Evolutionary conservation across 1,140 invertebrate species (phyloP).

Genomic region (Tetramorium simillimum): DNA sequence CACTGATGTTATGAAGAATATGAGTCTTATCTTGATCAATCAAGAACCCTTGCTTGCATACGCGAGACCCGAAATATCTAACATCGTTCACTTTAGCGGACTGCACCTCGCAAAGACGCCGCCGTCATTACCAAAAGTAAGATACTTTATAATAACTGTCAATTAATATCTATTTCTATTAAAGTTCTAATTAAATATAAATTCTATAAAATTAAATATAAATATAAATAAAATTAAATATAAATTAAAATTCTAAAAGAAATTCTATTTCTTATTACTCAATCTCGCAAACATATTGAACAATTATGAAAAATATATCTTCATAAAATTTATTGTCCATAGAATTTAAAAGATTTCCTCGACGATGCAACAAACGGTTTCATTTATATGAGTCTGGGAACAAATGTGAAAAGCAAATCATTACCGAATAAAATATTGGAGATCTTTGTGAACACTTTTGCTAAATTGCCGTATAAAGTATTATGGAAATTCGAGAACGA

Average conservation of each 20-base stretch:
- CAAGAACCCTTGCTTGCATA: conserved; percentile 85
- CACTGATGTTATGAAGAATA: conserved; percentile 37
- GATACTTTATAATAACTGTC: background rate
- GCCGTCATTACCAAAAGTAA: conserved; percentile 74
- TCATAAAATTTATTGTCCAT: conserved; percentile 12
- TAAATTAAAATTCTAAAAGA: too few relatives aligned
- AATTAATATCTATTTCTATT: background rate
- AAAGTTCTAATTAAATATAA: too few relatives aligned
- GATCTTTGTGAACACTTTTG: conserved; percentile 85
- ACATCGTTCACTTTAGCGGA: conserved; percentile 85
- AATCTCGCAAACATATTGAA: background rate
- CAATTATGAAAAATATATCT: background rate
- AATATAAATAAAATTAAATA: too few relatives aligned
- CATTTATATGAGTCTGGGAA: conserved; percentile 87
- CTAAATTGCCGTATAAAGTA: conserved; percentile 74
- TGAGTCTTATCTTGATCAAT: conserved; percentile 44
- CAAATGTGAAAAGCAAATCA: conserved; percentile 78
- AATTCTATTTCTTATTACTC: conserved; percentile 8
- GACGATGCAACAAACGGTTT: conserved; percentile 85
- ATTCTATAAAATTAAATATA: too few relatives aligned
- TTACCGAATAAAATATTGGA: conserved; percentile 73
- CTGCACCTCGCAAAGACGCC: conserved; percentile 81
- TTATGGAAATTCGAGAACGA: conserved; percentile 78
- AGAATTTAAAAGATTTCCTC: conserved; percentile 84
- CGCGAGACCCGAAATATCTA: conserved; percentile 86